phyloP scores from a whole-genome alignment of 2,113 vertebrate genomes.

The Accipiter virgatus region DNA sequence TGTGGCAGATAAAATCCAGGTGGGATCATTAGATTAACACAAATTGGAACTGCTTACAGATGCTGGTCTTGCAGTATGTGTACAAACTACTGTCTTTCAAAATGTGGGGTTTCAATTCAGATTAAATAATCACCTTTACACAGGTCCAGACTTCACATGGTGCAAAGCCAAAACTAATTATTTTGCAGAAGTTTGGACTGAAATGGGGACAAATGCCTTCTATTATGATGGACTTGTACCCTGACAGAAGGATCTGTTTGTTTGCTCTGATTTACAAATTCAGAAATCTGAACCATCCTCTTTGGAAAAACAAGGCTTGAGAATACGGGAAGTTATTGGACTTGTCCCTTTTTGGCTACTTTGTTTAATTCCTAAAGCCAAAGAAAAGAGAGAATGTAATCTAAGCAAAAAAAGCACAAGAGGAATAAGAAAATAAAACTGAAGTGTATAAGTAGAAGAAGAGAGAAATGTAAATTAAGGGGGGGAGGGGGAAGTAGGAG shows the following conservation, averaged over 20 bases:
- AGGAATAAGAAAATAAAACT: background rate
- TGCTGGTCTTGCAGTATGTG: background rate
- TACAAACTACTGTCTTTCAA: background rate
- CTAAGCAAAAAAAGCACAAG: background rate
- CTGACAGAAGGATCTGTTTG: background rate
- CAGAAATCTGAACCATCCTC: background rate
- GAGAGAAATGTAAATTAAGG: background rate
- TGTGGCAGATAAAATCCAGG: background rate
- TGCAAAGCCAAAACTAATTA: background rate
- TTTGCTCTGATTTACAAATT: background rate
- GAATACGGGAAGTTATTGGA: background rate
- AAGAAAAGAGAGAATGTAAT: background rate
- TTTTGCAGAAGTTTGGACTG: background rate
- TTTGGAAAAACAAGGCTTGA: background rate
- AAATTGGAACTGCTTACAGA: background rate
- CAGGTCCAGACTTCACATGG: background rate
- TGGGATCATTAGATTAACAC: background rate
- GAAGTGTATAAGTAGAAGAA: background rate
- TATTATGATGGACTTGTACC: background rate
- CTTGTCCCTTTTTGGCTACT: background rate
- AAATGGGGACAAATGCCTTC: background rate
- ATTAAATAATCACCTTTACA: background rate
- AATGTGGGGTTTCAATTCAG: background rate
- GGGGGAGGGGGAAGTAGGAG: accelerated
- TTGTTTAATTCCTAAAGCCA: background rate